Base-by-base conservation (phyloP, 1,140 invertebrate genomes). In the Drosophila subpulchrella region DNA sequence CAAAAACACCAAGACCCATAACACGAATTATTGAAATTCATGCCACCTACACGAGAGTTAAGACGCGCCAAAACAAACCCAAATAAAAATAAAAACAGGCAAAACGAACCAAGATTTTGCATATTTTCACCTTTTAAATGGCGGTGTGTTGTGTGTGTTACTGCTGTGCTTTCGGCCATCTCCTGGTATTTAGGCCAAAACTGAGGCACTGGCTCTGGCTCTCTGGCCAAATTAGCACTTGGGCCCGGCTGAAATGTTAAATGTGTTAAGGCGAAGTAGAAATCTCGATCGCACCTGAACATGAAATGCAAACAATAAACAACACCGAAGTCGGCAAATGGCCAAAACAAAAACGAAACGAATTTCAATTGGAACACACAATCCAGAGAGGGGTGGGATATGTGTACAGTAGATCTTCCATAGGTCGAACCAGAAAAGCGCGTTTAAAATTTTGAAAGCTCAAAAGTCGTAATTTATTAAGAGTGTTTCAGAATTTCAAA, bases 211-310 rank as follows among this genome's bases (percentile, higher is more conserved):
- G 62, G 30, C 30, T 51, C 24, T 15, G 12, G 27, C 27, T 6
- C 20, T 48, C 41, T 56, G 53, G 47, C 48, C 32, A 74, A 82
- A 82, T 78, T 82, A 75, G 68, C 79, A 66, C 62, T 74, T 53
- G 34, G 60, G 36, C 50, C 53, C 53, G 58, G 55, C 71, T 50
- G 61, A 75, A 75, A 34, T n/a, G 24, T 48, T 51, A 61, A 61
- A 80, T 80, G 78, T 81, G 78, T 81, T 81, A 81, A 81, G 68
- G 67, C 68, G 46, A 81, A 81, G 34, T 46, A 74, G 79, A 82
- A 70, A 82, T 75, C 79, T 72, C 58, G 48, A 78, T 47, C 55
- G 57, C 41, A 50, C 75, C 73, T 59, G 73, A 65, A 78, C 74
- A 73, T 60, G 60, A 68, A 79, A 67, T 62, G 50, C 62, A 55